Conservation (phyloP, 2,888 invertebrate genomes). For the Dicroscelio sp. region DNA sequence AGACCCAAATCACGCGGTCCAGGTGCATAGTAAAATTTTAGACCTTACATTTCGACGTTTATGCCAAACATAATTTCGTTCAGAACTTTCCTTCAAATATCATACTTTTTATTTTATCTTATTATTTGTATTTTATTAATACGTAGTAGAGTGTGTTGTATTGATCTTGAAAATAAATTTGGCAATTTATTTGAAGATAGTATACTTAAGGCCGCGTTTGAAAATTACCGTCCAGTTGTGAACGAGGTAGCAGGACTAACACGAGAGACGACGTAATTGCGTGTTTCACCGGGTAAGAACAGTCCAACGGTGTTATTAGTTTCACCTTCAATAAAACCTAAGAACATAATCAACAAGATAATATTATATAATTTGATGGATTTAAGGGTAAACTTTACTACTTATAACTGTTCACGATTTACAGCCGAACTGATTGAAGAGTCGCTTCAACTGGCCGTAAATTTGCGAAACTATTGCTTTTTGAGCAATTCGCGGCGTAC, state of each 20-base stretch:
- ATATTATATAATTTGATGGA: slow-evolving; percentile 64
- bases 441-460: background rate
- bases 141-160: too few species aligned
- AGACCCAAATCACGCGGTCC: slow-evolving; percentile 68
- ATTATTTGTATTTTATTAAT: too few species aligned
- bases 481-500: too few species aligned
- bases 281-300: slow-evolving; percentile 88
- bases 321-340: slow-evolving; percentile 85
- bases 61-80: too few species aligned
- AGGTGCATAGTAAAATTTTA: slow-evolving; percentile 68
- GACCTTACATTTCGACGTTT: too few species aligned
- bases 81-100: too few species aligned
- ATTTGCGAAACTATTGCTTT: background rate
- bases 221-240: slow-evolving; percentile 43
- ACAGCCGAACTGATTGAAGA: slow-evolving; percentile 33
- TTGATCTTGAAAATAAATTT: too few species aligned
- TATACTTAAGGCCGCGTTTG: background rate
- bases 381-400: slow-evolving; percentile 51
- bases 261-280: slow-evolving; percentile 86
- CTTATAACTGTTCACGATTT: slow-evolving; percentile 34
- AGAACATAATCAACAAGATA: slow-evolving; percentile 78
- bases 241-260: slow-evolving; percentile 76
- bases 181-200: background rate
- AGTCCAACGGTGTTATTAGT: slow-evolving; percentile 88
- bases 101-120: too few species aligned